These are phyloP conservation scores for Heteronetta atricapilla DNA, from an alignment of 2,113 vertebrate genomes.

Conservation along the genomic window DNA sequence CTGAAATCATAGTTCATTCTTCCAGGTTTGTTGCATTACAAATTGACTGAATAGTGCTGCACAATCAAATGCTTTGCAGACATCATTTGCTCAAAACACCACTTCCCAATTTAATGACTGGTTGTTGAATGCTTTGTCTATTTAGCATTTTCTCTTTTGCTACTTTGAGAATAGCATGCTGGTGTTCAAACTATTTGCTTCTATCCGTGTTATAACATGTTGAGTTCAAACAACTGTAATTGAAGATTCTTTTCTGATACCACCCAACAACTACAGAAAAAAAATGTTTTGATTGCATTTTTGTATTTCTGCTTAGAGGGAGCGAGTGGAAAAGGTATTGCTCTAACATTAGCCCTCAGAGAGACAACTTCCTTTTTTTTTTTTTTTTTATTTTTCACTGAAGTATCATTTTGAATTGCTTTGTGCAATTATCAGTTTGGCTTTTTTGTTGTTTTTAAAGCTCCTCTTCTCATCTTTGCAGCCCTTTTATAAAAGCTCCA, in stretches of 20 bases:
- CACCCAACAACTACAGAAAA: not conserved
- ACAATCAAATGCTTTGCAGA: not conserved
- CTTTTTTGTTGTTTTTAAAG: not conserved
- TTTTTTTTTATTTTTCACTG: not conserved
- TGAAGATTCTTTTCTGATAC: not conserved
- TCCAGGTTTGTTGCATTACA: not conserved
- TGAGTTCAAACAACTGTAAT: not conserved
- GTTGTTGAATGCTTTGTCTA: not conserved
- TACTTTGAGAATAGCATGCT: not conserved
- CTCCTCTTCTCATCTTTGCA: not conserved
- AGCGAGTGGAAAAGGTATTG: not conserved
- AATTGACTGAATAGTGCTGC: not conserved
- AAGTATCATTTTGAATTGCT: not conserved
- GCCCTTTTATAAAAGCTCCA: not conserved
- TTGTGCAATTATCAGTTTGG: not conserved
- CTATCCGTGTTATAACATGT: not conserved
- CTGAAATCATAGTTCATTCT: conserved; percentile 7
- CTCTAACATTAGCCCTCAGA: not conserved
- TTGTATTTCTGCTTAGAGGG: not conserved
- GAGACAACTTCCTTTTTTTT: not conserved
- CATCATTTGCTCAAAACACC: not conserved
- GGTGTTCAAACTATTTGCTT: not conserved
- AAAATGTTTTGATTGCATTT: conserved; percentile 12
- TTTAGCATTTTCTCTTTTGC: not conserved
- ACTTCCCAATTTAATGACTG: not conserved